Percentiles rank a stretch among this genome's conserved stretches.
These are phyloP conservation scores for Ibycter americanus DNA, from an alignment of 2,797 vertebrate genomes.

Conservation along the genomic window DNA sequence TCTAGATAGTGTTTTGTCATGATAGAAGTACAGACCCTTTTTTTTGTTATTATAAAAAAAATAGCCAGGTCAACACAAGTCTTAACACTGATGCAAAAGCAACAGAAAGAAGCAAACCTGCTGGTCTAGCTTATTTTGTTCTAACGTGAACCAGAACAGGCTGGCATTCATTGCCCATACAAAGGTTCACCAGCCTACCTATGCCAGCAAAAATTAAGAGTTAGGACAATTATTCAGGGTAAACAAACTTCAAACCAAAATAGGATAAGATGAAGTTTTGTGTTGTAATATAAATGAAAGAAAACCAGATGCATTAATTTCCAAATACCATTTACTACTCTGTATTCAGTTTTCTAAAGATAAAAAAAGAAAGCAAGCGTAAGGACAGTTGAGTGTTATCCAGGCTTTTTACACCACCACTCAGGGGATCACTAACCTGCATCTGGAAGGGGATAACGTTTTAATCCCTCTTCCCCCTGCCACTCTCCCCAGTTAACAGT, in stretches of 20 bases:
- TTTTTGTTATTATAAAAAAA: neutral
- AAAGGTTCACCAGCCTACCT: neutral
- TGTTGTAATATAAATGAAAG: neutral
- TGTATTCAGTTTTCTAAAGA: neutral
- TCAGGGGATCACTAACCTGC: neutral
- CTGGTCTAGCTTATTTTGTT: constrained; percentile 42
- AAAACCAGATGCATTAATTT: neutral
- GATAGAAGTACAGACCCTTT: neutral
- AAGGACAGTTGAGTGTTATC: neutral
- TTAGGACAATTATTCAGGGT: neutral
- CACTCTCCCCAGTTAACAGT: neutral
- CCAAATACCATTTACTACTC: neutral
- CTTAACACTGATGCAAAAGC: neutral
- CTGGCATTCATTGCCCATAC: neutral
- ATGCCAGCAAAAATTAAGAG: constrained; percentile 1
- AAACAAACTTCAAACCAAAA: neutral
- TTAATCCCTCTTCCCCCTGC: fast-evolving
- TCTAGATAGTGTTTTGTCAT: neutral
- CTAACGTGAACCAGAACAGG: constrained; percentile 28
- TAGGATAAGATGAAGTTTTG: neutral
- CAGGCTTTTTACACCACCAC: neutral
- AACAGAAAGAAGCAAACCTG: constrained; percentile 29
- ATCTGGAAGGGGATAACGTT: neutral
- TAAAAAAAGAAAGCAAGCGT: neutral
- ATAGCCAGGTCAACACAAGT: constrained; percentile 19